Percentiles rank a stretch among this genome's conserved stretches.
Evolutionary conservation across 1,140 invertebrate genomes (phyloP).

Genomic region (Cyphomyrmex costatus): DNA sequence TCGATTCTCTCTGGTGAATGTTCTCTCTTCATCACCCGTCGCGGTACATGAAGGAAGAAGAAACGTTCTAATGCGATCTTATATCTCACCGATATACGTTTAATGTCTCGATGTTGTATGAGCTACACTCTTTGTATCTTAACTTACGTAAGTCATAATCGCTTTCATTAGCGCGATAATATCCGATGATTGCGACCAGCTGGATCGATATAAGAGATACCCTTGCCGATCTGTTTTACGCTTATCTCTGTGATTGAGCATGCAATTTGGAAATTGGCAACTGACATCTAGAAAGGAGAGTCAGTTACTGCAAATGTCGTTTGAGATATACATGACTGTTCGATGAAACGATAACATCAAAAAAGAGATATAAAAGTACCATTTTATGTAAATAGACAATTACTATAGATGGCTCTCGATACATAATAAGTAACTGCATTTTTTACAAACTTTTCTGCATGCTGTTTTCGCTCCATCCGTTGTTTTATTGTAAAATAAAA

Average conservation of each 20-base stretch:
- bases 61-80: constrained; percentile 41
- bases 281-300: constrained; percentile 14
- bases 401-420: background rate
- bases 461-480: background rate
- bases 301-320: background rate
- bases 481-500: constrained; percentile 5
- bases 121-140: constrained; percentile 24
- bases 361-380: background rate
- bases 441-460: background rate
- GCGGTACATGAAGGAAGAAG: constrained; percentile 38
- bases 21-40: constrained; percentile 51
- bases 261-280: constrained; percentile 52
- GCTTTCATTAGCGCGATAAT: constrained; percentile 52
- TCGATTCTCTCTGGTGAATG: constrained; percentile 41
- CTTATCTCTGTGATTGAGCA: constrained; percentile 53
- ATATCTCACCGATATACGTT: constrained; percentile 51
- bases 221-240: background rate
- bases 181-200: constrained; percentile 34
- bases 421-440: constrained; percentile 13
- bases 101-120: constrained; percentile 17
- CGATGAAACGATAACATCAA: constrained; percentile 17
- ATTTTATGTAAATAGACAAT: constrained; percentile 25
- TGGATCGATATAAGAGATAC: background rate
- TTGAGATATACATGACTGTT: background rate
- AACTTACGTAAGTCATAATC: constrained; percentile 64